These are phyloP conservation scores for Lasioglossum oenotherae DNA, from an alignment of 2,888 invertebrate species.

Conservation along the genomic window DNA sequence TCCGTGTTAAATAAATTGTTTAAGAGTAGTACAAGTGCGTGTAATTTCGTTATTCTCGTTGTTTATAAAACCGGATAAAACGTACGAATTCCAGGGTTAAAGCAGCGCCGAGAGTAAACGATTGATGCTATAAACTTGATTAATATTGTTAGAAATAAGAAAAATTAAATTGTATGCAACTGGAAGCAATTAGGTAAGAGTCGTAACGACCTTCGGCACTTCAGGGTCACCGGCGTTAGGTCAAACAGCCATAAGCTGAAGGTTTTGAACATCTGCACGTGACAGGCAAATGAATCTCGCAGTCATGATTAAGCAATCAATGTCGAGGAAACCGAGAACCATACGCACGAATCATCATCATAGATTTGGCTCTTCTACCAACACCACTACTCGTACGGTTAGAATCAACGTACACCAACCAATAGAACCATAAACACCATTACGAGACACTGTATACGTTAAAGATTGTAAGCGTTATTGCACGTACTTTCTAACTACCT, in stretches of 20 bases:
- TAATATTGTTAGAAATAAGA: not conserved
- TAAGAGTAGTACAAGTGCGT: too few relatives aligned
- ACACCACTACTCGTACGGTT: not conserved
- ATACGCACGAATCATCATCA: not conserved
- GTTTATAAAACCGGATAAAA: too few relatives aligned
- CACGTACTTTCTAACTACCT: too few relatives aligned
- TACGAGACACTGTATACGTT: not conserved
- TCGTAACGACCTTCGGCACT: not conserved
- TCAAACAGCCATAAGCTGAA: not conserved
- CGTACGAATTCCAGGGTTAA: too few relatives aligned
- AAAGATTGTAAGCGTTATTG: not conserved
- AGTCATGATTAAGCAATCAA: not conserved
- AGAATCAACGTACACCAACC: not conserved
- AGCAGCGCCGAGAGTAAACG: too few relatives aligned
- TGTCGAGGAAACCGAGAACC: not conserved
- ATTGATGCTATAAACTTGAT: too few relatives aligned
- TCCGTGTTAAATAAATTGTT: too few relatives aligned
- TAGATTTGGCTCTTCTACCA: not conserved
- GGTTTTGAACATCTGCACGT: not conserved
- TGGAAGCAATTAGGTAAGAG: not conserved
- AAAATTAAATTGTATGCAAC: not conserved
- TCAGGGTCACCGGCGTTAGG: not conserved
- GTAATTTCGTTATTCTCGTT: too few relatives aligned
- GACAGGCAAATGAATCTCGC: not conserved
- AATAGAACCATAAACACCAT: not conserved